Base-by-base conservation (phyloP, 2,113 vertebrate species). In the Lonchura striata region DNA sequence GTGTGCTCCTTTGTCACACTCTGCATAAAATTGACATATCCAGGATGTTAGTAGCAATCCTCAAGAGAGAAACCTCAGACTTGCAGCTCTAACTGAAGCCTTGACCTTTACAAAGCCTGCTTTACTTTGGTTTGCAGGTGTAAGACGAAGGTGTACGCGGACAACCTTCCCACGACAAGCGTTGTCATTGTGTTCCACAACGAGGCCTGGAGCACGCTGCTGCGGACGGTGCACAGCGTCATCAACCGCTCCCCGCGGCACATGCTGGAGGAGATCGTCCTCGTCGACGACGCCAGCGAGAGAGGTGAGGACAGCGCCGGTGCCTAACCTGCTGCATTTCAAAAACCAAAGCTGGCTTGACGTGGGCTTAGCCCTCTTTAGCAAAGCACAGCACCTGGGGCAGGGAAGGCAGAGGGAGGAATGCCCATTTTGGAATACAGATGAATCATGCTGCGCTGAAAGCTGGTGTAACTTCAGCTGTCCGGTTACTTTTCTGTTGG, bases 131-230 rank as follows among this genome's bases (percentile, higher is more conserved):
- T 87, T 88, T 69, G 7, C 37, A 99, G 99, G 96, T 99, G 99
- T 97, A 99, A 99, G 97, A 99, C 99, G 56, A 99, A 99, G 97
- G 97, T 99, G 90, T 99, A 99, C 74, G 98, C 97, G 8, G 99
- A 99, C 92, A 98, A 98, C 93, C 99, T 99, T 70, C 99, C 99
- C 88, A 99, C 99, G 7, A 99, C 99, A 80, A 99, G 99, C 7
- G 98, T 99, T 76, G 99, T 99, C 90, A 99, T 99, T 64, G 99
- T 99, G 89, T 99, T 99, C 93, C 99, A 99, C 98, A 99, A 99
- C 52, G 99, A 99, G 97, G 99, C 99, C 5, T 99, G 99, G 99
- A 99, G 98, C 95, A 99, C 99, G 0, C 98, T 99, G 83, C 98
- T 99, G 74, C 98, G 99, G 49, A 99, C 99, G 5, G 99, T 99